Percentiles rank a stretch among this genome's conserved stretches.
Conservation (phyloP, 2,113 vertebrate genomes). For the Raja brachyura region DNA sequence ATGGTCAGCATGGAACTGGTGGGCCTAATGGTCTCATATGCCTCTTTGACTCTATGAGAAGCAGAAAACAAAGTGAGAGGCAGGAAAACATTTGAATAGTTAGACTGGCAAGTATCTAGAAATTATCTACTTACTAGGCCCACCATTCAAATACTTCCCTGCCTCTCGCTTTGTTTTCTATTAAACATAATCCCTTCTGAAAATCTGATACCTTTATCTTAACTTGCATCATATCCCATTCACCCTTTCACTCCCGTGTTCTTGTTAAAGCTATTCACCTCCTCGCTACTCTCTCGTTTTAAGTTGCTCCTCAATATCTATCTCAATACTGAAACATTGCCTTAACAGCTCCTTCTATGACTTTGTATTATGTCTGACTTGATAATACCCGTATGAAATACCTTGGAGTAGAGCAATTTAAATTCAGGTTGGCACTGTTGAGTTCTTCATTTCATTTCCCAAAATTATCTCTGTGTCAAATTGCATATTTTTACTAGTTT, state of each 20-base stretch:
- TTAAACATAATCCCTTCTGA: not conserved
- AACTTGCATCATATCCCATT: not conserved
- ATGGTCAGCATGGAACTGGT: no score
- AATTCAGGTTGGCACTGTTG: not conserved
- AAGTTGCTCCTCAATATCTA: not conserved
- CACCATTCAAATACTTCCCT: not conserved
- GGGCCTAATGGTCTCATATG: no score
- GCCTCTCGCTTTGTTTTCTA: not conserved
- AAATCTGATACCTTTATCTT: not conserved
- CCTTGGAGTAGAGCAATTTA: not conserved
- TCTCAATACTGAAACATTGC: not conserved
- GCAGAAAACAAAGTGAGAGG: no score
- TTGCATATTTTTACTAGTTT: slow-evolving; percentile 15
- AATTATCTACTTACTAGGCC: no score
- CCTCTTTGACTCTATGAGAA: no score
- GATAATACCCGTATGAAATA: no score
- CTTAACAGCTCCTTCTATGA: not conserved
- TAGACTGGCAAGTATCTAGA: no score
- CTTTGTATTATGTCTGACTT: not conserved
- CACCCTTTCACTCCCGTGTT: not conserved
- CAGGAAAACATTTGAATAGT: no score
- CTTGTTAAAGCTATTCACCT: not conserved
- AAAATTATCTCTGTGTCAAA: not conserved
- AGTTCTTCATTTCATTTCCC: not conserved
- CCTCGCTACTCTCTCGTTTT: not conserved